Base-by-base conservation (phyloP, 2,888 invertebrate genomes). In the Drosophila neonasuta region DNA sequence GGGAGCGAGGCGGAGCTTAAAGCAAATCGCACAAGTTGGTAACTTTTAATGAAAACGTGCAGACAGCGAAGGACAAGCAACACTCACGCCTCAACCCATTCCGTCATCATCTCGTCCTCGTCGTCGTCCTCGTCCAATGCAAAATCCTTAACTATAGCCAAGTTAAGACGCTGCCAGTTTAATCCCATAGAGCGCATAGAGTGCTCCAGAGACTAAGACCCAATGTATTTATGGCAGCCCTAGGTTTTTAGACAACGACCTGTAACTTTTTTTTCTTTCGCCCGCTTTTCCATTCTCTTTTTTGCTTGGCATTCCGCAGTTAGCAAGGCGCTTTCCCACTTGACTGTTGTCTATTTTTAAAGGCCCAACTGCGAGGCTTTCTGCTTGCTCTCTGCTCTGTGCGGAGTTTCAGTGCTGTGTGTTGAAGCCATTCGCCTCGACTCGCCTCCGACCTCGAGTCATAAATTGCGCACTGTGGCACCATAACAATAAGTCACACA, bases 401-500 rank as follows among this genome's bases (percentile, higher is more conserved):
- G 6, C 11, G 54, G 55, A 52, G 66, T 63, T 55, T 46, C 58
- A 46, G 24, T 50, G 48, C 36, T 42, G 59, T 51, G 50, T 68
- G 55, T 71, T 58, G 78, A 44, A 50, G 41, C 73, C 64, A 56
- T 61, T 55, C 82, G 3, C 2, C 32, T 32, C 32, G 32, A 32
- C 32, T 32, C 32, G 32, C 9, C 11, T 32, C 32, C 36, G 77
- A 82, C 74, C 80, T 75, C 74, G 68, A 75, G 77, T 80, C 85
- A 88, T 86, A 88, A 86, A 86, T 86, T 88, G 77, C 71, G 75
- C 68, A 74, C 85, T 80, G 79, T 82, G 77, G 72, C 80, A 74
- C 84, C 83, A 88, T 86, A 88, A 86, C 88, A 86, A 86, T 88
- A 86, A 86, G 82, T 84, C 77, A 77, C 64, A 76, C 74, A 67